Evolutionary conservation across 2,888 invertebrate genomes (phyloP), one percentile per base, ranked within the genome.

Genomic region (Sesia bembeciformis): DNA sequence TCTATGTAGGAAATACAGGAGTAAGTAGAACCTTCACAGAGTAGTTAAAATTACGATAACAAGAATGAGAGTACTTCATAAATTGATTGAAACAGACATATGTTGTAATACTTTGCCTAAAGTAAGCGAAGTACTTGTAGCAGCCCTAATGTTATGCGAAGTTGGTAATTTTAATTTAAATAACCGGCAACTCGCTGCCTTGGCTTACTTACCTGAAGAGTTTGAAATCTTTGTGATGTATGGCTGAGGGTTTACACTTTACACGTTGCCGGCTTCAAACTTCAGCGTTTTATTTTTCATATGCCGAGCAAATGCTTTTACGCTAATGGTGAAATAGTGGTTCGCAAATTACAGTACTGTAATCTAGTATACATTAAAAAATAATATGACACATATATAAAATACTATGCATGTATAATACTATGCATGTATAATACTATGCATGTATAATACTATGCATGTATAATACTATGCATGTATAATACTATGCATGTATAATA

Each of bases 91-190:
- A 1, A 23, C 23, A 23, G 23, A 23, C 23, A 2, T 23, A 23
- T 23, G 2, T 23, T 23, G 23, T 23, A 23, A 23, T 23, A 23
- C 23, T 23, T 23, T 23, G 23, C 23, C 23, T 23, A 23, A 23
- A 23, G 23, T 23, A 23, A 23, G 23, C 23, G 23, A 46, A 46
- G 5, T 46, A 46, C 46, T 8, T n/a, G 46, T 46, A 46, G 46
- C 46, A 46, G 5, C 46, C 46, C 46, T 46, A 46, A 7, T 46
- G 23, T 46, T 56, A 56, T 56, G 54, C 56, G 57, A 63, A 65
- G 62, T 64, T 63, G 57, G 60, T 59, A 59, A 65, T 67, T 68
- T 66, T 63, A 65, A 67, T 67, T 66, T 67, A 63, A 66, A 65
- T 65, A 61, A 59, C 61, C 55, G 39, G 38, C 50, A 50, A 50